Evolutionary conservation across 2,113 vertebrate species (phyloP).

Genomic region (Festucalex cinctus): DNA sequence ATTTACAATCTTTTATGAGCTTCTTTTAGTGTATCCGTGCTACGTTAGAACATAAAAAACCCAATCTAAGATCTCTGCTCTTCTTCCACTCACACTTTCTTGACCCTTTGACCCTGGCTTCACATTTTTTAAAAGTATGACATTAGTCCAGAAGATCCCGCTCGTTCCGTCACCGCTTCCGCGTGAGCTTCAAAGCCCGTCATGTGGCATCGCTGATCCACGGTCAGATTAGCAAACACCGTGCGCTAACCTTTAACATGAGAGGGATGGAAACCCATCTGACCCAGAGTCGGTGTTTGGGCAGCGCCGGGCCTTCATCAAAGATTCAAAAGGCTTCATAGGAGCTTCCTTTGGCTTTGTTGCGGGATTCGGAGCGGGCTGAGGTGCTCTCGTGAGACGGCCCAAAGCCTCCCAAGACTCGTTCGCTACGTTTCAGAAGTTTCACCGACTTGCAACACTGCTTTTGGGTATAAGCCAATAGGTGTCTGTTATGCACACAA

Average conservation of each 20-base stretch:
- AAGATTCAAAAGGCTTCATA: slow-evolving; percentile 68
- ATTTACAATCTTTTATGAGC: slow-evolving; percentile 20
- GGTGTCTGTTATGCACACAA: slow-evolving; percentile 56
- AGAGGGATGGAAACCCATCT: slow-evolving; percentile 64
- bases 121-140: slow-evolving; percentile 41
- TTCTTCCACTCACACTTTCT: slow-evolving; percentile 30
- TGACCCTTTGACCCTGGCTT: slow-evolving; percentile 57
- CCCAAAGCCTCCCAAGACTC: slow-evolving; percentile 68
- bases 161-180: slow-evolving; percentile 20
- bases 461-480: slow-evolving; percentile 69
- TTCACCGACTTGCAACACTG: slow-evolving; percentile 69
- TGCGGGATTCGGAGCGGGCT: slow-evolving; percentile 65
- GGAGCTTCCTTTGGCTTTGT: slow-evolving; percentile 70
- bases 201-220: slow-evolving; percentile 58
- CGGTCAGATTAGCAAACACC: slow-evolving; percentile 59
- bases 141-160: slow-evolving; percentile 57
- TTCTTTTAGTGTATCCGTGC: slow-evolving; percentile 39
- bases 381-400: slow-evolving; percentile 60
- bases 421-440: slow-evolving; percentile 64
- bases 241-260: slow-evolving; percentile 66
- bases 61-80: slow-evolving; percentile 45
- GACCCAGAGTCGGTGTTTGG: slow-evolving; percentile 62
- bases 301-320: slow-evolving; percentile 61
- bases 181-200: slow-evolving; percentile 55
- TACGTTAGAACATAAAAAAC: slow-evolving; percentile 40